Base-by-base conservation (phyloP, 2,113 vertebrate genomes). In the Heloderma charlesbogerti region DNA sequence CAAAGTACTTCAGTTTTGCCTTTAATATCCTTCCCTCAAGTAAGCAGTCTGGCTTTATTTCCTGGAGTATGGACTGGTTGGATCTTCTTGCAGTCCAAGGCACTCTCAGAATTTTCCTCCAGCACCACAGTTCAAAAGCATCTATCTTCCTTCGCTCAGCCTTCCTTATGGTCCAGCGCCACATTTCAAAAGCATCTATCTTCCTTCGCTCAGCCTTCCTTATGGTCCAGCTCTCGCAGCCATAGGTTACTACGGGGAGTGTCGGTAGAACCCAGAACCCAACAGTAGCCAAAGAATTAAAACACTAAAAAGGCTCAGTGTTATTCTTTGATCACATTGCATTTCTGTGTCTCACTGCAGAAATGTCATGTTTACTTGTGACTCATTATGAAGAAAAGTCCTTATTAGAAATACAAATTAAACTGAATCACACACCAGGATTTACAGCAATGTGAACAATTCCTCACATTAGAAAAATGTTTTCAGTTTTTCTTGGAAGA, bases 341-440 rank as follows among this genome's bases (percentile, higher is more conserved):
- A 31, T 89, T 90, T 91, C 94, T 93, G 94, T 92, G 95, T 94
- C 54, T 40, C 87, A 0, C 89, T 94, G 91, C 74, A 94, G 95
- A 96, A 95, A 95, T 94, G 91, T 95, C 94, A 93, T 94, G 94
- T 96, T 96, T 95, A 92, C 96, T 93, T 86, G 86, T 88, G 95
- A 91, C 95, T 94, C 90, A 87, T 88, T 95, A 96, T 94, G 94
- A 96, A 96, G 96, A 95, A 93, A 94, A 93, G 93, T 91, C 93
- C 93, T 94, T 94, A 91, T 97, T 94, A 95, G 87, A 95, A 95
- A 94, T 87, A n/a, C 86, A 92, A 89, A 75, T 96, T 95, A 94
- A 91, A 94, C 95, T 93, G 82, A 71, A 92, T 95, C 88, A 92
- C 75, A 43, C 93, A 91, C 87, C 87, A 94, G 92, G 94, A 93